Evolutionary conservation across 2,888 invertebrate species (phyloP), one percentile per base, ranked within the genome.

Genomic region (Archips xylosteana): DNA sequence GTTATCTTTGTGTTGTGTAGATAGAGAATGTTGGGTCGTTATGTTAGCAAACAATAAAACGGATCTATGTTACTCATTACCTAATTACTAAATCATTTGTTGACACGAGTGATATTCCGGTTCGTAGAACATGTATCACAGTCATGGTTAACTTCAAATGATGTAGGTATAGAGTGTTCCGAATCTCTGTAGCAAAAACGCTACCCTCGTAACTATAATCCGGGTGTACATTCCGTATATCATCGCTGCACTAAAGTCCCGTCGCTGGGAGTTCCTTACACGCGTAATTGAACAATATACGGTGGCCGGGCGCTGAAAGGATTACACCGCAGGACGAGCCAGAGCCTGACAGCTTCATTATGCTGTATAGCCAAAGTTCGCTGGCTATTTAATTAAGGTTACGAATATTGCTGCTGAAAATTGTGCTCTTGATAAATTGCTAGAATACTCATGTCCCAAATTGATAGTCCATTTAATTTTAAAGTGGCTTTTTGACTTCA

Each of bases 361-460:
- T 54, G 60, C 15, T 54, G n/a, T 59, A 57, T 65, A 74, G 69
- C 45, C 70, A 74, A 74, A 74, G 74, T 74, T 74, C 65, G 60
- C 74, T 70, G 64, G 39, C 76, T 78, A 78, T 81, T 78, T 82
- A 82, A 82, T 82, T 81, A 81, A 82, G 81, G 81, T 83, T 82
- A 83, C 51, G 65, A 83, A 85, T 83, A 84, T 77, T 76, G 78
- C 78, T 75, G 76, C 77, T 83, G 81, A 84, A 82, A 85, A 83
- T 82, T 85, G 63, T 59, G 54, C 42, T 51, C 36, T 45, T 60
- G 74, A 36, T 70, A 70, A 74, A 70, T 72, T 70, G 36, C 65
- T 45, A 68, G 39, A 36, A 62, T 62, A 57, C 32, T 47, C 39
- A 47, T 51, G 49, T 51, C 32, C 57, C 32, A 47, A 47, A 23